Evolutionary conservation across 2,113 vertebrate species (phyloP).

Genomic region (Petaurus breviceps): DNA sequence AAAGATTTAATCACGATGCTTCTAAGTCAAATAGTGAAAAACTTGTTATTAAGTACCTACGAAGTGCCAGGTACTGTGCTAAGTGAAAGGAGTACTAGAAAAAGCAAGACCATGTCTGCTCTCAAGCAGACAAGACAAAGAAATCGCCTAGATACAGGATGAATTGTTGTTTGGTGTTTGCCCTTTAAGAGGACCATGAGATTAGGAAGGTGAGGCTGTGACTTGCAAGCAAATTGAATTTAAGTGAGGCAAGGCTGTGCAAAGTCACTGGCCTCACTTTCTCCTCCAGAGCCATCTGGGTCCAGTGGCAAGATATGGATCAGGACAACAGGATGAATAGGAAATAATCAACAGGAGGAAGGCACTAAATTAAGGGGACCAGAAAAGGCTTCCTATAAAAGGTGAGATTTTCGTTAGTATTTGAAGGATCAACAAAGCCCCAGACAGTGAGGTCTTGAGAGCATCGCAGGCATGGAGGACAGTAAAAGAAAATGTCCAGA

Average conservation of each 20-base stretch:
- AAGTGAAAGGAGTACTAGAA: not conserved
- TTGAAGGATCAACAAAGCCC: not conserved
- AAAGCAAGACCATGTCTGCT: not conserved
- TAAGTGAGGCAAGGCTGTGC: too few species aligned
- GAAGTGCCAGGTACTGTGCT: not conserved
- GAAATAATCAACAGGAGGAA: not conserved
- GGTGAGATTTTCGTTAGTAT: not conserved
- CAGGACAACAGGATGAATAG: too few species aligned
- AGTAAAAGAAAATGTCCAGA: not conserved
- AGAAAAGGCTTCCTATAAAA: not conserved
- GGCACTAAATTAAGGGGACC: not conserved
- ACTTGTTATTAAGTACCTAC: not conserved
- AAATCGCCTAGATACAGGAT: not conserved
- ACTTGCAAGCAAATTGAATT: too few species aligned
- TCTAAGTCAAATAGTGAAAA: not conserved
- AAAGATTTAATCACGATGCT: not conserved
- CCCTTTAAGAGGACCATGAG: too few species aligned
- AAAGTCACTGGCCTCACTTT: too few species aligned
- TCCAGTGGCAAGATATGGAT: too few species aligned
- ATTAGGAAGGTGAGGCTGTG: too few species aligned
- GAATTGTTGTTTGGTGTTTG: too few species aligned
- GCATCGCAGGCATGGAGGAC: not conserved
- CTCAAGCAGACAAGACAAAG: not conserved
- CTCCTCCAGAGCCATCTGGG: too few species aligned
- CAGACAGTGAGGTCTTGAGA: not conserved